Conservation (phyloP, 2,888 invertebrate species). For the Andricus quercusramuli region DNA sequence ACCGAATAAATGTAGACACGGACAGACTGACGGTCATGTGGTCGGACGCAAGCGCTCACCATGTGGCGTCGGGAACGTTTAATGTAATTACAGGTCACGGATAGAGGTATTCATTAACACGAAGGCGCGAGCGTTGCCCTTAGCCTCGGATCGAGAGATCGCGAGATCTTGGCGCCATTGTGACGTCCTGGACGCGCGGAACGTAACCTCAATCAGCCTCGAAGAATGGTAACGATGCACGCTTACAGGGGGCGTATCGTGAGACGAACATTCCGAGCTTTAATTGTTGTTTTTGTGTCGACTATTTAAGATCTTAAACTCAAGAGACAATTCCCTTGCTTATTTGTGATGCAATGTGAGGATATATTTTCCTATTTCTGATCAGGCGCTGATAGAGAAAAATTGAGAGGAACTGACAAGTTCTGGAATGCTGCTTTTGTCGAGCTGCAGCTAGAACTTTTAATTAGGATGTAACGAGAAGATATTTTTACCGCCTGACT, state of each 20-base stretch:
- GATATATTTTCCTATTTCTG: neutral
- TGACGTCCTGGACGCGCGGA: constrained; percentile 12
- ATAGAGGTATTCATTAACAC: constrained; percentile 61
- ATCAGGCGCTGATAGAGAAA: too few relatives aligned
- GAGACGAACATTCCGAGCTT: neutral
- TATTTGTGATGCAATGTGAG: neutral
- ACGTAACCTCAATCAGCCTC: constrained; percentile 22
- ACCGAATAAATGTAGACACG: constrained; percentile 50
- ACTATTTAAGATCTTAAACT: neutral
- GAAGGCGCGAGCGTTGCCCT: constrained; percentile 57
- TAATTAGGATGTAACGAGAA: too few relatives aligned
- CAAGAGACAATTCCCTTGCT: neutral
- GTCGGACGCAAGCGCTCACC: constrained; percentile 57
- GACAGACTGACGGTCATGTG: constrained; percentile 57
- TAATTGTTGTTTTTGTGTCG: constrained; percentile 23
- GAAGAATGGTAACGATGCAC: constrained; percentile 27
- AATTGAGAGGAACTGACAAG: too few relatives aligned
- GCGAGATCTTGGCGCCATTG: constrained; percentile 37
- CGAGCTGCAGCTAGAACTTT: too few relatives aligned
- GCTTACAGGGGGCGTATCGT: constrained; percentile 1
- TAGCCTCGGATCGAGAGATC: constrained; percentile 49
- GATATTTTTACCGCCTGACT: too few relatives aligned
- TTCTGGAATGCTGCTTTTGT: too few relatives aligned
- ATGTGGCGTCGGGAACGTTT: constrained; percentile 58
- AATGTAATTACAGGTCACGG: constrained; percentile 60